Conservation (phyloP, 2,113 vertebrate species). For the Perca flavescens region DNA sequence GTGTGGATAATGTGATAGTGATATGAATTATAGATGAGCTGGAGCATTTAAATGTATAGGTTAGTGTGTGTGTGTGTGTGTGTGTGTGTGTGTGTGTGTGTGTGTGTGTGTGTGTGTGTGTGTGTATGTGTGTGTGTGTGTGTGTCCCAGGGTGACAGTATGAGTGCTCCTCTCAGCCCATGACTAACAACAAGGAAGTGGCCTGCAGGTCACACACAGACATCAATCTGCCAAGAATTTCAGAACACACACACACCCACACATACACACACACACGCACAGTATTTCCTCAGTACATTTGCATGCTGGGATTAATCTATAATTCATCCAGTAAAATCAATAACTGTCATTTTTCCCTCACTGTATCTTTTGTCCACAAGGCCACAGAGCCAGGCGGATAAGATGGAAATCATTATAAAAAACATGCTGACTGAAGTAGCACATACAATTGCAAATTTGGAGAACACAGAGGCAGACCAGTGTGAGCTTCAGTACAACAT, state of each 20-base stretch:
- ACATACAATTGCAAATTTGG: not conserved
- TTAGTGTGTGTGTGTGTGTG: not conserved
- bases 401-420: not conserved
- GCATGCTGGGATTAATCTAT: slow-evolving; percentile 55
- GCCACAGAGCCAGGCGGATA: too few relatives aligned
- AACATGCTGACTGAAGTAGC: slow-evolving; percentile 1
- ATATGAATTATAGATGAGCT: slow-evolving; percentile 63
- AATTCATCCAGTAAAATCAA: slow-evolving; percentile 59
- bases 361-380: not conserved
- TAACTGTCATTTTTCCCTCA: slow-evolving; percentile 20
- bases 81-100: slow-evolving; percentile 28
- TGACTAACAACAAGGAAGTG: slow-evolving; percentile 38
- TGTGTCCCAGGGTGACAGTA: too few relatives aligned
- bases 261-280: slow-evolving; percentile 25
- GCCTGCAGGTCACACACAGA: slow-evolving; percentile 40
- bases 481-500: not conserved
- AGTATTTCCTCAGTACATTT: slow-evolving; percentile 19
- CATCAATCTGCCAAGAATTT: slow-evolving; percentile 56
- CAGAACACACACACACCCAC: not conserved
- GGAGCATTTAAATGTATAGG: slow-evolving; percentile 15
- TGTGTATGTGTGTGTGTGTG: too few relatives aligned
- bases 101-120: not conserved
- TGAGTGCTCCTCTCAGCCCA: not conserved
- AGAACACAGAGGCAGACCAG: not conserved
- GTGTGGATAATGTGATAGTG: slow-evolving; percentile 14